Evolutionary conservation across 2,797 vertebrate species (phyloP).

Genomic region (Sardinella longiceps): DNA sequence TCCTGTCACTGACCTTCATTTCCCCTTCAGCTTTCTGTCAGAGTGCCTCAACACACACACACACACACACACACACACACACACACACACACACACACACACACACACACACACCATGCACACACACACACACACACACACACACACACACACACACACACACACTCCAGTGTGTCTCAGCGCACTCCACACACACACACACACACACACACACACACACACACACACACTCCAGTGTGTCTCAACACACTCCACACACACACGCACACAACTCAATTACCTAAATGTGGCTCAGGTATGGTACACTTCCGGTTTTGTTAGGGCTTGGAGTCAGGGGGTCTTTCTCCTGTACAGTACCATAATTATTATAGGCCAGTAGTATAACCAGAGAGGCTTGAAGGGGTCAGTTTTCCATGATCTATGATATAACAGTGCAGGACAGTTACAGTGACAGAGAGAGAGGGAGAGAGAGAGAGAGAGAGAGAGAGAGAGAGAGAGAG

Average conservation of each 20-base stretch:
- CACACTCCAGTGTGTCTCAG: no score
- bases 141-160: slow-evolving; percentile 18
- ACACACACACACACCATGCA: no score
- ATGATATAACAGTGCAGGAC: no score
- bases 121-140: slow-evolving; percentile 18
- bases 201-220: slow-evolving; percentile 21
- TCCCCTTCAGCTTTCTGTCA: not conserved
- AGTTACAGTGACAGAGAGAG: not conserved
- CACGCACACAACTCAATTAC: no score
- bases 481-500: not conserved
- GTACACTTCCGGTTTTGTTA: no score
- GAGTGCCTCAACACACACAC: not conserved
- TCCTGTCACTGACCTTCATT: not conserved
- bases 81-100: slow-evolving; percentile 26
- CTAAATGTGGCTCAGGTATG: no score
- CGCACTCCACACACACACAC: slow-evolving; percentile 29
- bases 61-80: slow-evolving; percentile 5
- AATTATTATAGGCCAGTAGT: not conserved
- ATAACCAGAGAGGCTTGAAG: no score
- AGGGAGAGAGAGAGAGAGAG: not conserved
- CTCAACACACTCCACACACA: no score
- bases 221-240: no score
- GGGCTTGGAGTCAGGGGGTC: no score
- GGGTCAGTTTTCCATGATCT: no score
- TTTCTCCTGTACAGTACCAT: no score